These are phyloP conservation scores for Epizoanthus stellaris DNA, from an alignment of 92 coral and sea anemone species.

Conservation along the genomic window DNA sequence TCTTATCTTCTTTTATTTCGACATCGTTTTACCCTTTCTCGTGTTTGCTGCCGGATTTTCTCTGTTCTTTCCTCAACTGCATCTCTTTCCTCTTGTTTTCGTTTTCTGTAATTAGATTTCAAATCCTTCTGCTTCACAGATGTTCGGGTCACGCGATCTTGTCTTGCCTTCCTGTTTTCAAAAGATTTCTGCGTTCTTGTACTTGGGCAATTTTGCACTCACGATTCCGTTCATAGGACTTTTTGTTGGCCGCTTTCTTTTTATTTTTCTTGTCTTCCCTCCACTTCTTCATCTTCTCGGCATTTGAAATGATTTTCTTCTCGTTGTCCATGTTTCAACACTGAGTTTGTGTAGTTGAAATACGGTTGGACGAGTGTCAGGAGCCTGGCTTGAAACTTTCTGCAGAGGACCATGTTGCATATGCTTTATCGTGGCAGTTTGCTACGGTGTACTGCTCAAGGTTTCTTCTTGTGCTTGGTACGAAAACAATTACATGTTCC, in stretches of 20 bases:
- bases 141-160: too few relatives aligned
- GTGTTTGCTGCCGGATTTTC: slow-evolving; percentile 31
- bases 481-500: too few relatives aligned
- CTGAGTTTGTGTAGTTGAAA: too few relatives aligned
- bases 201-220: slow-evolving; percentile 11
- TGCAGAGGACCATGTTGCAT: too few relatives aligned
- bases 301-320: slow-evolving; percentile 35
- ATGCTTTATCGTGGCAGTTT: too few relatives aligned
- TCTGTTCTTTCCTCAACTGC: slow-evolving; percentile 14
- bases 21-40: slow-evolving; percentile 35
- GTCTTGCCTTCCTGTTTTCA: too few relatives aligned
- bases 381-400: too few relatives aligned
- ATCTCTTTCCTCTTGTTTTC: background rate
- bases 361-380: too few relatives aligned
- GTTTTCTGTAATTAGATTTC: background rate
- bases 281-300: slow-evolving; percentile 26
- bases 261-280: slow-evolving; percentile 16
- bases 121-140: too few relatives aligned
- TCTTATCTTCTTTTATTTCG: slow-evolving; percentile 3
- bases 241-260: background rate
- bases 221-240: background rate
- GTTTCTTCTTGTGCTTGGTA: too few relatives aligned
- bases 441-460: too few relatives aligned
- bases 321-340: slow-evolving; percentile 23
- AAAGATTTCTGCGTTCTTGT: background rate